Percentiles rank a stretch among this genome's conserved stretches.
These are phyloP conservation scores for Eulithis testata DNA, from an alignment of 2,888 invertebrate species.

Conservation along the genomic window DNA sequence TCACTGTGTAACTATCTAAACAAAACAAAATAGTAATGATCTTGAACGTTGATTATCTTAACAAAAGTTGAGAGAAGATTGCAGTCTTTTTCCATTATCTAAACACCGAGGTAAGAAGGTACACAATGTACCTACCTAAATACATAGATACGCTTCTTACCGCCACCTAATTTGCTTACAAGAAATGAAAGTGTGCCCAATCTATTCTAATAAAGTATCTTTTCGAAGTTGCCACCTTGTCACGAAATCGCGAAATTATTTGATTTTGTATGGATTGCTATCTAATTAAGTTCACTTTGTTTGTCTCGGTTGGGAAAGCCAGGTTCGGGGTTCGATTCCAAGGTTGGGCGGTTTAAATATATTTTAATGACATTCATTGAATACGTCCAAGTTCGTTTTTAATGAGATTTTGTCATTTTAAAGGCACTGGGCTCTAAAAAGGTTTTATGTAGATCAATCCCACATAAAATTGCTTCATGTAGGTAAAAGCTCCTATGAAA, in stretches of 20 bases:
- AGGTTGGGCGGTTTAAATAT: conserved; percentile 15
- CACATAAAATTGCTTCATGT: too few relatives aligned
- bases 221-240: conserved; percentile 31
- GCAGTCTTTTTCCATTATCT: too few relatives aligned
- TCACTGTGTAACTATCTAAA: too few relatives aligned
- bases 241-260: conserved; percentile 30
- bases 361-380: not conserved
- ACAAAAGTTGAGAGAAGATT: too few relatives aligned
- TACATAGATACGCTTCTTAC: too few relatives aligned
- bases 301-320: conserved; percentile 27
- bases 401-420: not conserved
- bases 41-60: too few relatives aligned
- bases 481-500: too few relatives aligned
- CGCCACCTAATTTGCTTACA: not conserved
- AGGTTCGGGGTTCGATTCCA: conserved; percentile 18
- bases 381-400: not conserved
- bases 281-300: conserved; percentile 16
- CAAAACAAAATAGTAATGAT: too few relatives aligned
- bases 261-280: conserved; percentile 37
- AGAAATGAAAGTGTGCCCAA: conserved; percentile 33
- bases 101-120: too few relatives aligned
- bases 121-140: too few relatives aligned
- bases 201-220: conserved; percentile 16
- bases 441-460: too few relatives aligned
- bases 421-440: not conserved